A percentile compares a stretch with the other conserved stretches of the same genome.
Conservation (phyloP, 2,113 vertebrate species). For the Chaenocephalus aceratus region DNA sequence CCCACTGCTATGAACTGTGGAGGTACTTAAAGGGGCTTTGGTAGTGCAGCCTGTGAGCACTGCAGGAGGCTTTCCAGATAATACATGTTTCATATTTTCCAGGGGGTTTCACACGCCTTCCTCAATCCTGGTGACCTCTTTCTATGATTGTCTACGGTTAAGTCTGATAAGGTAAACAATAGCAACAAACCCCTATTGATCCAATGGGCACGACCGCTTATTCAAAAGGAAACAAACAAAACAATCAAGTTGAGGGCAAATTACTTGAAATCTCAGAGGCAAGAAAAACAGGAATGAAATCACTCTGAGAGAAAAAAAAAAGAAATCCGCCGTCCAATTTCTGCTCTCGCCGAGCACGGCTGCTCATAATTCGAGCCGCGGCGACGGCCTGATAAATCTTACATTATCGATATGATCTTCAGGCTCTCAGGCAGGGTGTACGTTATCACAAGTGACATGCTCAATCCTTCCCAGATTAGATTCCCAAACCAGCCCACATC, state of each 20-base stretch:
- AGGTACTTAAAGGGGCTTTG: slow-evolving; percentile 46
- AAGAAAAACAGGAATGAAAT: slow-evolving; percentile 75
- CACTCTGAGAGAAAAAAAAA: slow-evolving; percentile 38
- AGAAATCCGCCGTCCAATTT: slow-evolving; percentile 74
- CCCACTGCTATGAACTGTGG: slow-evolving; percentile 14
- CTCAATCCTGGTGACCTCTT: slow-evolving; percentile 54
- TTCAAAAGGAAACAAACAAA: slow-evolving; percentile 73
- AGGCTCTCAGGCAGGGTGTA: slow-evolving; percentile 76
- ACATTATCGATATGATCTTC: slow-evolving; percentile 85
- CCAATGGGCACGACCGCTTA: slow-evolving; percentile 64
- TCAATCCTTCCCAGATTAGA: slow-evolving; percentile 83
- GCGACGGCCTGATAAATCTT: slow-evolving; percentile 82
- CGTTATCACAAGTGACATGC: slow-evolving; percentile 83
- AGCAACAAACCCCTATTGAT: slow-evolving; percentile 69
- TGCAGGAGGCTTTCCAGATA: slow-evolving; percentile 46
- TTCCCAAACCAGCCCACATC: slow-evolving; percentile 75
- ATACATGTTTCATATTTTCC: slow-evolving; percentile 65
- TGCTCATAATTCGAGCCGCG: slow-evolving; percentile 79
- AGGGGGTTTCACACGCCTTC: slow-evolving; percentile 41
- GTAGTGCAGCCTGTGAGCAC: slow-evolving; percentile 44
- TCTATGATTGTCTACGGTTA: slow-evolving; percentile 56
- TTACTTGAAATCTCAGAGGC: slow-evolving; percentile 74
- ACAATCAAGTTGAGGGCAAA: slow-evolving; percentile 71
- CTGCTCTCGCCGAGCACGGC: slow-evolving; percentile 69
- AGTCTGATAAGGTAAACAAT: slow-evolving; percentile 71